phyloP scores from a whole-genome alignment of 1,140 invertebrate genomes.

The Anastatus disparis region DNA sequence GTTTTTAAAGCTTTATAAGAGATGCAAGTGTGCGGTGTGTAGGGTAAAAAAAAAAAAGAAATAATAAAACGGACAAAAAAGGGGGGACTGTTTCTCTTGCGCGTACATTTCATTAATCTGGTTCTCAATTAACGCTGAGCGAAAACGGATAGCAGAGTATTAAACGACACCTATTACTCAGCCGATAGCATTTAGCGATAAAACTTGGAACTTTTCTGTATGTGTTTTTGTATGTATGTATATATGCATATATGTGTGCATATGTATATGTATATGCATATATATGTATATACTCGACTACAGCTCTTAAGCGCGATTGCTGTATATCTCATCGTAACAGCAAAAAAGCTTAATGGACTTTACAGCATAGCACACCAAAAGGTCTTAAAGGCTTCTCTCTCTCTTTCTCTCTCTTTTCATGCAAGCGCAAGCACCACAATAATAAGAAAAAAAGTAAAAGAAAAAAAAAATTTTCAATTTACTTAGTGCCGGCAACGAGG shows the following conservation, averaged over 20 bases:
- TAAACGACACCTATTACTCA: conserved; percentile 58
- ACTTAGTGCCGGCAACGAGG: not conserved
- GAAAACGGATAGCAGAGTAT: conserved; percentile 54
- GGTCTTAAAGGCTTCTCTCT: not conserved
- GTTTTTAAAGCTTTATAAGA: no score
- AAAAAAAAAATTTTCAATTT: conserved; percentile 22
- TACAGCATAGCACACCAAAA: conserved; percentile 27
- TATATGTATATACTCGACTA: no score
- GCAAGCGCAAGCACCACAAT: not conserved
- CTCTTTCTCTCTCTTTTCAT: no score
- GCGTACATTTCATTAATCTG: conserved; percentile 55
- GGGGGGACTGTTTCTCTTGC: no score
- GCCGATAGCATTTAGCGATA: conserved; percentile 51
- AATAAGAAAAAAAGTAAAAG: not conserved
- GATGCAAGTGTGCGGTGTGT: no score
- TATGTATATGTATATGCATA: no score
- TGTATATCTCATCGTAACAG: conserved; percentile 41
- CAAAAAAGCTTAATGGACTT: conserved; percentile 44
- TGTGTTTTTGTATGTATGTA: no score
- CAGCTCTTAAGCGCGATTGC: conserved; percentile 40
- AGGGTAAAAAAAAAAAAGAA: no score
- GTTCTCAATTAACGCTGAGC: conserved; percentile 57
- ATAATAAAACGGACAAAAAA: no score
- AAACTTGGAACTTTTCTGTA: no score
- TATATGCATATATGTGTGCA: no score